Evolutionary conservation across 2,888 invertebrate species (phyloP).

Genomic region (Troilus luridus): DNA sequence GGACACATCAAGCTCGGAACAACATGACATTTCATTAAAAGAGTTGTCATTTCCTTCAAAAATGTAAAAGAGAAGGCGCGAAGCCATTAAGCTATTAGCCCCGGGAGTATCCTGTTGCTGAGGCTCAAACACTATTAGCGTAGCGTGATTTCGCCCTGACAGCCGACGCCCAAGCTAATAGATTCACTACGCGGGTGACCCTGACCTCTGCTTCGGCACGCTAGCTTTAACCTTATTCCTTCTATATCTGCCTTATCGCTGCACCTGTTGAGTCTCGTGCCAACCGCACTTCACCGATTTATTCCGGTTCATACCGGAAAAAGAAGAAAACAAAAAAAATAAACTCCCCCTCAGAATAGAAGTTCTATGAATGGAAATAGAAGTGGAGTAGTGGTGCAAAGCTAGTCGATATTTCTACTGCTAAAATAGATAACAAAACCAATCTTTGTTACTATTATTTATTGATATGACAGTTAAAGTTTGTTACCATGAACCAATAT

Average conservation of each 20-base stretch:
- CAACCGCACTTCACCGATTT: not conserved
- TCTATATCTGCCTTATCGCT: slow-evolving; percentile 1
- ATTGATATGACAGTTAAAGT: too few relatives aligned
- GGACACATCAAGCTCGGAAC: too few relatives aligned
- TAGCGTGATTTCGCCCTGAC: not conserved
- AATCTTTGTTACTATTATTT: too few relatives aligned
- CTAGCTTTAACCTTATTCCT: not conserved
- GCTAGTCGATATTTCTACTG: not conserved
- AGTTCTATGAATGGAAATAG: not conserved
- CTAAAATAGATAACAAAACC: not conserved
- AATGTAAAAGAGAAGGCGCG: not conserved
- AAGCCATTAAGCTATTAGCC: not conserved
- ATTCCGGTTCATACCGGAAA: not conserved
- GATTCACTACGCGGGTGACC: not conserved
- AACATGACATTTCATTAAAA: not conserved
- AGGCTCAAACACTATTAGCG: not conserved
- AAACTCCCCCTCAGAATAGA: not conserved
- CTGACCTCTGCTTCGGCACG: not conserved
- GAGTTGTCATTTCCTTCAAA: not conserved
- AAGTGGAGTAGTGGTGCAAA: not conserved
- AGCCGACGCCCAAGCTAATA: not conserved
- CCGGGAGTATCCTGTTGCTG: not conserved
- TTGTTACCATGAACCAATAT: too few relatives aligned
- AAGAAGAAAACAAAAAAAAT: not conserved
- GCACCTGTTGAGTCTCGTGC: slow-evolving; percentile 19